Base-by-base conservation (phyloP, 2,113 vertebrate genomes). In the Rhagologus leucostigma region DNA sequence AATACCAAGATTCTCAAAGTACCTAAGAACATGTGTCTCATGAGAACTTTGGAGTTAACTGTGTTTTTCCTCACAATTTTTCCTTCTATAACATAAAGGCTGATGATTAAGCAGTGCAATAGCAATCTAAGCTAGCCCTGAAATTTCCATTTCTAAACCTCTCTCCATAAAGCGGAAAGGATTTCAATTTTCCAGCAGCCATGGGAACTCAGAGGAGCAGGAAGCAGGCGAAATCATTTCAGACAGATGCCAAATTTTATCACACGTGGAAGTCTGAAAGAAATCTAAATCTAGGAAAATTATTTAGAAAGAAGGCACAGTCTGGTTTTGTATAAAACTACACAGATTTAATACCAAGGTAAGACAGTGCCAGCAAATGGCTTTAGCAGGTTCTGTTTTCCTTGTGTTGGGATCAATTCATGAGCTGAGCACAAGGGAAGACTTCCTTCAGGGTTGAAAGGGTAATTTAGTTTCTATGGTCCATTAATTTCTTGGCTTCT, bases 401-500 rank as follows among this genome's bases (percentile, higher is more conserved):
- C 87, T 87, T 89, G 77, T 56, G 89, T 29, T 73, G 41, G 50
- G 88, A 95, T 78, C 94, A 93, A 30, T 80, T 76, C 78, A n/a
- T 19, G 91, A 89, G 71, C 29, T 64, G 87, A 92, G 69, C 39
- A 81, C 1, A 0, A 89, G 74, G 35, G 78, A 95, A 96, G 91
- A 89, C 70, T 93, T 95, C 89, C 91, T 96, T 96, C 37, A 56
- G 94, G 91, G 91, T 95, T 96, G 89, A 91, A 95, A 95, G 95
- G 91, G 93, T 95, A 95, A 96, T 97, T 96, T 79, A 94, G 84
- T 90, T 95, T 91, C 91, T 83, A 83, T 85, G 96, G 93, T 91
- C 94, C 93, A 96, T 96, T 96, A 96, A 95, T 91, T 97, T 91
- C 82, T 88, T 95, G 94, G 95, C 93, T 96, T 80, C 82, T 77